A percentile compares a stretch with the other conserved stretches of the same genome.
Conservation (phyloP, 2,888 invertebrate genomes). For the Nysson spinosus region DNA sequence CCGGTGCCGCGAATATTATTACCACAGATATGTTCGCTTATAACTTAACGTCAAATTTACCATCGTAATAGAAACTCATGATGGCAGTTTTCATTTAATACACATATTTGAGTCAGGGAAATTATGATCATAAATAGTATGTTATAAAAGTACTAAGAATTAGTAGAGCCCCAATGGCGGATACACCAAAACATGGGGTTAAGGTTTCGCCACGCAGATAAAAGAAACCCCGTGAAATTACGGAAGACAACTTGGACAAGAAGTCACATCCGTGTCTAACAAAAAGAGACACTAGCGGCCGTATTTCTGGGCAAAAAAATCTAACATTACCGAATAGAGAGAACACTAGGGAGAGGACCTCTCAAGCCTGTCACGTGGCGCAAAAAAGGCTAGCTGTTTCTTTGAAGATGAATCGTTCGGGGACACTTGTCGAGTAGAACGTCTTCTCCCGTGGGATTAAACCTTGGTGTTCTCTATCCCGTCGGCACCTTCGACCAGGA, state of each 20-base stretch:
- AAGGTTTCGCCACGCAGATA: background rate
- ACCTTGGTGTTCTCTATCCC: constrained; percentile 44
- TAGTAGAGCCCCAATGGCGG: no score
- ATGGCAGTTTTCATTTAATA: no score
- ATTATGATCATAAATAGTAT: no score
- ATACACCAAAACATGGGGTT: background rate
- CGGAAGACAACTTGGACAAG: background rate
- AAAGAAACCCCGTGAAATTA: constrained; percentile 2
- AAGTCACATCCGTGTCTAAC: background rate
- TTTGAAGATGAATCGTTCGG: constrained; percentile 62
- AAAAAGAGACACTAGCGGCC: constrained; percentile 25
- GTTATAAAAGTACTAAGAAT: no score
- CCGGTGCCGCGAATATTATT: no score
- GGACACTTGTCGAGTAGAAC: constrained; percentile 59
- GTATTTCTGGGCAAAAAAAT: constrained; percentile 9
- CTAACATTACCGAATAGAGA: constrained; percentile 15
- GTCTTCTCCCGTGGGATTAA: constrained; percentile 60
- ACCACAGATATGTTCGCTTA: no score
- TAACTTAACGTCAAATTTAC: no score
- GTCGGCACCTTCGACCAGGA: constrained; percentile 39
- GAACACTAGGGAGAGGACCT: constrained; percentile 26
- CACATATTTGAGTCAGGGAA: no score
- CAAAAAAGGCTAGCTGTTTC: constrained; percentile 59
- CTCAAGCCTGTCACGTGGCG: constrained; percentile 34
- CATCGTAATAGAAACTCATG: no score